Base-by-base conservation (phyloP, 37 sponge, comb jelly and placozoan species). In the Aplysina aerophoba region DNA sequence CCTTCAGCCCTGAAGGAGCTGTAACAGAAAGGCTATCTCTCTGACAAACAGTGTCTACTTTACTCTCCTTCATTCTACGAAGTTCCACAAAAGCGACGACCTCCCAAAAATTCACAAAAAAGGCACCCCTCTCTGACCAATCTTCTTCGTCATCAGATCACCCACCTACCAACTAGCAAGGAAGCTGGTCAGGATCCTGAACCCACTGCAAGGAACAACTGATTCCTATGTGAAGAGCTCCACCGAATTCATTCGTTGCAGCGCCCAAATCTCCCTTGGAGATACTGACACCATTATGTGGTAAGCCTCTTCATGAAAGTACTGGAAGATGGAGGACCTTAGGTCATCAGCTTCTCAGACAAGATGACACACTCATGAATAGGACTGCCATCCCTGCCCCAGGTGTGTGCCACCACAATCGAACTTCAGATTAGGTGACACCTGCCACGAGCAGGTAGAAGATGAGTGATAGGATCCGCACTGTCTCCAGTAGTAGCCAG, bases 101-200 rank as follows among this genome's bases (percentile, higher is more conserved):
- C 69, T 67, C 13, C 69, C 69, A 25, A 67, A 67, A 22, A 67
- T 67, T 24, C 27, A 67, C 69, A 67, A 67, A 22, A 28, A 67
- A 67, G n/a, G 28, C 13, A 13, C 19, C 13, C 27, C 69, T 14
- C 22, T n/a, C n/a, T n/a, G n/a, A n/a, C n/a, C n/a, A n/a, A n/a
- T n/a, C n/a, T n/a, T n/a, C n/a, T n/a, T n/a, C 69, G 15, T 14
- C 22, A n/a, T 25, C 69, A 21, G 13, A 67, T 67, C 22, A n/a
- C n/a, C 59, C 15, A 58, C 59, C 19, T 58, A 58, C 59, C 19
- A 58, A 25, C 69, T 67, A 22, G 69, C 69, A 67, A 67, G 28
- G 27, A 28, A 67, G n/a, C 69, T 67, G 28, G 22, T 28, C 22
- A 67, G 69, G 28, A 67, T 67, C 28, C 69, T 67, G 13, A 24